A percentile compares a stretch with the other conserved stretches of the same genome.
Evolutionary conservation across 2,888 invertebrate genomes (phyloP).

Genomic region (Protodeltote pygarga): DNA sequence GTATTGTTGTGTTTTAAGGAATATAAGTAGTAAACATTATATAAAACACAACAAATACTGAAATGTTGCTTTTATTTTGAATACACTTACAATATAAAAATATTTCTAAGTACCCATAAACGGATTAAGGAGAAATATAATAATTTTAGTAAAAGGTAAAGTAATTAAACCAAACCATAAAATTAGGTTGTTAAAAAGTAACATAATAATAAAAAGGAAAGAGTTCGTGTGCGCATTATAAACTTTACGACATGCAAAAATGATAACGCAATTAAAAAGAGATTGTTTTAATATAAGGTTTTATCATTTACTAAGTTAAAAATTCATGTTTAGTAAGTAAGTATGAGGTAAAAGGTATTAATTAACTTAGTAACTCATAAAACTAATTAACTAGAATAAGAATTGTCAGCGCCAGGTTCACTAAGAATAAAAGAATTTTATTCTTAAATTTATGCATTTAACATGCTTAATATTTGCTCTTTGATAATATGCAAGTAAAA

Average conservation of each 20-base stretch:
- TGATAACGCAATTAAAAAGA: conserved; percentile 14
- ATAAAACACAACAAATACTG: too few species aligned
- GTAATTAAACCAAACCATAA: conserved; percentile 22
- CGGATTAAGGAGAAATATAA: conserved; percentile 6
- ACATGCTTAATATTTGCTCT: too few species aligned
- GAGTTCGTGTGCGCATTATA: conserved; percentile 28
- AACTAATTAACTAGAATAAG: too few species aligned
- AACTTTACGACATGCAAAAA: conserved; percentile 22
- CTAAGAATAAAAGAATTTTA: too few species aligned
- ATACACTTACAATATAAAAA: conserved; percentile 23
- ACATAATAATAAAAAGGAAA: conserved; percentile 13
- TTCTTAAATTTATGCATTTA: too few species aligned
- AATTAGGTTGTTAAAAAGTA: conserved; percentile 17
- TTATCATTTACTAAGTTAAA: conserved; percentile 16
- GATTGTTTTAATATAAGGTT: conserved; percentile 22
- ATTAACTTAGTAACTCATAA: too few species aligned
- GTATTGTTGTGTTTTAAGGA: conserved; percentile 58
- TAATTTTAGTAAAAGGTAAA: conserved; percentile 6
- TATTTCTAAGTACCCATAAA: conserved; percentile 16
- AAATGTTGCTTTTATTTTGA: conserved; percentile 22
- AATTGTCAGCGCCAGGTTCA: too few species aligned
- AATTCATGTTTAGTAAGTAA: too few species aligned
- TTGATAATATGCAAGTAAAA: too few species aligned
- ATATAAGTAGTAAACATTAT: too few species aligned
- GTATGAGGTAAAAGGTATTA: conserved; percentile 24